Percentiles rank a stretch among this genome's conserved stretches.
phyloP scores from a whole-genome alignment of 2,113 vertebrate species.

The Ctenomys sociabilis region DNA sequence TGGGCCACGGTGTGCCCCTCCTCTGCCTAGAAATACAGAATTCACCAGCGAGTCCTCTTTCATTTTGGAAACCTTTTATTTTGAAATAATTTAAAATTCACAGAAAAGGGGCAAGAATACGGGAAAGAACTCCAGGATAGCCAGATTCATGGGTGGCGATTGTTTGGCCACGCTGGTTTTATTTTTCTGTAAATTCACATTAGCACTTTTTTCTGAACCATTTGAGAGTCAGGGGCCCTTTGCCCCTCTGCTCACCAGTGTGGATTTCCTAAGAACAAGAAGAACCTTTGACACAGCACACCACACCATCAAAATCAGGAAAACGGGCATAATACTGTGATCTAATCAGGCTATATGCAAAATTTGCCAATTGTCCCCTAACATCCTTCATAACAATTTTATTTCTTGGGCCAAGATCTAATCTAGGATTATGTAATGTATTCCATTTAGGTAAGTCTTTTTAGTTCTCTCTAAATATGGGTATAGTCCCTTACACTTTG shows the following conservation, averaged over 20 bases:
- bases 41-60: not conserved
- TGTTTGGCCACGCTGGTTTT: not conserved
- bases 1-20: not conserved
- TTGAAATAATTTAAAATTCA: slow-evolving; percentile 14
- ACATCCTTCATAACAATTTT: not conserved
- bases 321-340: not conserved
- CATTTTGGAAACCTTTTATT: not conserved
- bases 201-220: not conserved
- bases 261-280: not conserved
- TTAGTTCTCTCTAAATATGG: not conserved
- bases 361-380: not conserved
- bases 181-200: not conserved
- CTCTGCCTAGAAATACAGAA: accelerated
- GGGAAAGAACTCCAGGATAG: not conserved
- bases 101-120: not conserved
- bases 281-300: not conserved
- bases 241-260: not conserved
- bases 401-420: not conserved
- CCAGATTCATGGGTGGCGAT: not conserved
- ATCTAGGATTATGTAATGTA: not conserved
- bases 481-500: not conserved
- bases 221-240: not conserved
- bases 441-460: not conserved
- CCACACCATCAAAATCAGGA: slow-evolving; percentile 14
- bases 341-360: not conserved